Evolutionary conservation across 2,888 invertebrate species (phyloP).

Genomic region (Rhabditophanes sp.): DNA sequence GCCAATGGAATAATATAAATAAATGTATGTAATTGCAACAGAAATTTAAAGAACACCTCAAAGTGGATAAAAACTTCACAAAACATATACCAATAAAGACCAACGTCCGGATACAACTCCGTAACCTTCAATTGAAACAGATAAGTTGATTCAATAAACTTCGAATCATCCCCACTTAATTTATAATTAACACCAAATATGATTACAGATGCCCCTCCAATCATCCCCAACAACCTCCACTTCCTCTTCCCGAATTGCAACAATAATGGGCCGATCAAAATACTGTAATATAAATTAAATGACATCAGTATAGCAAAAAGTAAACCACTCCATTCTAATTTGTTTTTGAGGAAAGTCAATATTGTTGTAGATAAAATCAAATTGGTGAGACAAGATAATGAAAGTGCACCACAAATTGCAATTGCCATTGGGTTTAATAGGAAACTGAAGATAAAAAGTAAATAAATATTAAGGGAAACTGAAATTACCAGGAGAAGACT

Average conservation of each 20-base stretch:
- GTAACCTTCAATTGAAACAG: too few species aligned
- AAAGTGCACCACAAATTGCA: slow-evolving; percentile 21
- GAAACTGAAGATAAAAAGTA: slow-evolving; percentile 18
- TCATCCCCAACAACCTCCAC: background rate
- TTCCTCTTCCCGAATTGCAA: background rate
- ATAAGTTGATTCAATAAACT: too few species aligned
- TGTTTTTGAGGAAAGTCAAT: slow-evolving; percentile 4
- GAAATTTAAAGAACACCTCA: slow-evolving; percentile 75
- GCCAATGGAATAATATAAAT: slow-evolving; percentile 71
- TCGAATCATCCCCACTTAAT: too few species aligned
- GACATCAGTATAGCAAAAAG: slow-evolving; percentile 1
- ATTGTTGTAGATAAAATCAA: slow-evolving; percentile 15
- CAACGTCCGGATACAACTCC: slow-evolving; percentile 87
- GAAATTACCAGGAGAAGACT: slow-evolving; percentile 5
- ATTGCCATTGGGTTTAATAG: slow-evolving; percentile 36
- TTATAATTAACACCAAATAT: too few species aligned
- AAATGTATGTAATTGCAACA: slow-evolving; percentile 87
- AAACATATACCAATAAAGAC: slow-evolving; percentile 98
- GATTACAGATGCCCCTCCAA: too few species aligned
- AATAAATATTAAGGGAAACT: background rate
- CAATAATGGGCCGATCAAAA: background rate
- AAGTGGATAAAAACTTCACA: slow-evolving; percentile 88
- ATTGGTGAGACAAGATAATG: slow-evolving; percentile 24
- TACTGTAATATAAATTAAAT: slow-evolving; percentile 3
- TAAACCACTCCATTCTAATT: background rate